Percentiles rank a stretch among this genome's conserved stretches.
Conservation (phyloP, 2,797 vertebrate genomes). For the Dermochelys coriacea region DNA sequence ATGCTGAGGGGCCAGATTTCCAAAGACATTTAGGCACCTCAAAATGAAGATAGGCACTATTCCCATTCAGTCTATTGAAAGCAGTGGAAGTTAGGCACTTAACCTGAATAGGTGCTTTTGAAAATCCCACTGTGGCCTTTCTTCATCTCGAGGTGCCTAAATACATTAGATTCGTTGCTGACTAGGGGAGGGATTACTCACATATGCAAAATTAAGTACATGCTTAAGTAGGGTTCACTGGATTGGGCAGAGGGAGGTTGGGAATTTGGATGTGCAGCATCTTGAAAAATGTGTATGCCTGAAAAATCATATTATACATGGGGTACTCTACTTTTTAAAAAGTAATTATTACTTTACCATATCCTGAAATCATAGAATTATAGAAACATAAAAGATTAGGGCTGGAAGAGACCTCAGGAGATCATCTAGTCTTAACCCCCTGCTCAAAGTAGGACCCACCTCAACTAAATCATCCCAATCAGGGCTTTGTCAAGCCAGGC, state of each 20-base stretch:
- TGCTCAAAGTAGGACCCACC: no score
- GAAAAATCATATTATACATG: background rate
- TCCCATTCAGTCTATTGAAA: background rate
- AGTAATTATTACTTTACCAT: background rate
- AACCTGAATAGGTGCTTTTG: background rate
- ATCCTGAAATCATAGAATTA: background rate
- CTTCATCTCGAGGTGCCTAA: background rate
- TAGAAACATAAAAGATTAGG: no score
- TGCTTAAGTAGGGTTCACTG: background rate
- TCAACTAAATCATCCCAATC: no score
- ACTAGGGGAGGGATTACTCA: background rate
- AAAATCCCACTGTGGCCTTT: background rate
- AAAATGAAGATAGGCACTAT: background rate
- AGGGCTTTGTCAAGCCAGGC: no score
- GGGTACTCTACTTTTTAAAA: background rate
- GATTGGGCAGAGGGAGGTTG: background rate
- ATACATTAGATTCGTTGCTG: background rate
- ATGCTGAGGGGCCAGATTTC: background rate
- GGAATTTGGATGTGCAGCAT: background rate
- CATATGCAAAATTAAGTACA: background rate
- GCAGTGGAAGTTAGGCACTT: background rate
- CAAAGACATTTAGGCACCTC: background rate
- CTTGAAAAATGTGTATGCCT: background rate
- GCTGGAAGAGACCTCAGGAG: no score
- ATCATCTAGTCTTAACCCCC: no score